phyloP scores from a whole-genome alignment of 2,113 vertebrate genomes.

The Toxostoma redivivum region DNA sequence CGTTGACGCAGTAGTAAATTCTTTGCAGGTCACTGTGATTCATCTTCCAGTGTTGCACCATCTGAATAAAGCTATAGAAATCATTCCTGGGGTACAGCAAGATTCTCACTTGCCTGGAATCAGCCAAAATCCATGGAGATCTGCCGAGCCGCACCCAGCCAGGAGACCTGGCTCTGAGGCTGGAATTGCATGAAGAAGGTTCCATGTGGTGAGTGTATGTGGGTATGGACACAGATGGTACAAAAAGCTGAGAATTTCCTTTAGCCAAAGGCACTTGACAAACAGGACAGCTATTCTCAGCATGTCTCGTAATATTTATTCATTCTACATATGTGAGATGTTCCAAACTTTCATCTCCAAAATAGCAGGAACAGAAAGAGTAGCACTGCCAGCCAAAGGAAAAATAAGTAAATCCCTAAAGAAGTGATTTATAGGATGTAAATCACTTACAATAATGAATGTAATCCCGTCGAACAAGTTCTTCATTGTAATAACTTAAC shows the following conservation, averaged over 20 bases:
- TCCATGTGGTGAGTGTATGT: neutral
- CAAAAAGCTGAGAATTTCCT: neutral
- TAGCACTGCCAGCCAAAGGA: neutral
- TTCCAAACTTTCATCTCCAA: conserved; percentile 47
- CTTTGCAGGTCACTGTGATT: neutral
- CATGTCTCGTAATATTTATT: neutral
- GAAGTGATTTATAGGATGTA: conserved; percentile 41
- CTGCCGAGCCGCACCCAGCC: accelerated
- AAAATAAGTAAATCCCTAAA: conserved; percentile 41
- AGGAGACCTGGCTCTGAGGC: neutral
- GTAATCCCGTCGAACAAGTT: conserved; percentile 26
- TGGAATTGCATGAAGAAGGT: neutral
- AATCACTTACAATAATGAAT: conserved; percentile 35
- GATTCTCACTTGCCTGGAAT: neutral
- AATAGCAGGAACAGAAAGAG: conserved; percentile 3
- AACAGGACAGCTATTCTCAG: conserved; percentile 12
- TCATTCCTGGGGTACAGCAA: neutral
- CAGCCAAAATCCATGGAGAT: neutral
- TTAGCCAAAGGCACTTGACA: conserved; percentile 17
- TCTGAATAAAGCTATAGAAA: neutral
- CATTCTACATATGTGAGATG: conserved; percentile 1
- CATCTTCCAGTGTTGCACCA: neutral
- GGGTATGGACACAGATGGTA: neutral
- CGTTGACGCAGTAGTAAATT: neutral
- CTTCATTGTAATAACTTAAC: conserved; percentile 38